phyloP scores from a whole-genome alignment of 2,113 vertebrate genomes.

The Pseudolaguvia tuberculata region DNA sequence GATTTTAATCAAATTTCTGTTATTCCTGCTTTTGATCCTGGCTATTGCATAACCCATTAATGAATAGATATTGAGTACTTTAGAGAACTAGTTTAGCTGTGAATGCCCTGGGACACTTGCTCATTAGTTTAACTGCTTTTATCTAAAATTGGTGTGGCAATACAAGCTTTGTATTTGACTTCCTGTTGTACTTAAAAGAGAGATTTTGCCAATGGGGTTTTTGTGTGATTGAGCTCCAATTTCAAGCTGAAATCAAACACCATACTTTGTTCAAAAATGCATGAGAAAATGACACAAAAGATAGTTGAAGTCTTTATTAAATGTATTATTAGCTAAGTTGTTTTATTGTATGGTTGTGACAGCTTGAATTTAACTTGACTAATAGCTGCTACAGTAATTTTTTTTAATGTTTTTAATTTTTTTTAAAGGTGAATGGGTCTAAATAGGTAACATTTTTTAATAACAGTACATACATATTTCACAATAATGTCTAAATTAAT shows the following conservation, averaged over 20 bases:
- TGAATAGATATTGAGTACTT: slow-evolving; percentile 33
- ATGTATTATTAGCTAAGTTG: neutral
- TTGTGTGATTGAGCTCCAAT: neutral
- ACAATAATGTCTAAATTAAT: too few relatives aligned
- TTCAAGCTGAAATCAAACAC: slow-evolving; percentile 17
- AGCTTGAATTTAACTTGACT: neutral
- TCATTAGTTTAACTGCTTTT: slow-evolving; percentile 41
- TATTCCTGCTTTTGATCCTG: neutral
- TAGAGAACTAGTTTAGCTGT: slow-evolving; percentile 12
- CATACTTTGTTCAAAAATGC: slow-evolving; percentile 29
- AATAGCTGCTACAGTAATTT: too few relatives aligned
- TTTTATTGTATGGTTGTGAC: neutral
- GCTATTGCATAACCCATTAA: slow-evolving; percentile 32
- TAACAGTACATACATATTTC: too few relatives aligned
- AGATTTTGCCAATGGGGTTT: slow-evolving; percentile 20
- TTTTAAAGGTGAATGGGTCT: too few relatives aligned
- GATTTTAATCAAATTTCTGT: slow-evolving; percentile 1
- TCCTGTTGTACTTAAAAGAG: slow-evolving; percentile 10
- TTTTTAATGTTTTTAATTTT: too few relatives aligned
- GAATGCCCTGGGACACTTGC: slow-evolving; percentile 26
- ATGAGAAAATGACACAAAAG: slow-evolving; percentile 20
- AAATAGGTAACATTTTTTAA: too few relatives aligned
- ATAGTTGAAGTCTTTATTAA: neutral
- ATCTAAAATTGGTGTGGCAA: slow-evolving; percentile 31
- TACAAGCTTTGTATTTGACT: neutral